These are phyloP conservation scores for Caenorhabditis tropicalis DNA, from an alignment of 1,140 invertebrate genomes.

Conservation along the genomic window DNA sequence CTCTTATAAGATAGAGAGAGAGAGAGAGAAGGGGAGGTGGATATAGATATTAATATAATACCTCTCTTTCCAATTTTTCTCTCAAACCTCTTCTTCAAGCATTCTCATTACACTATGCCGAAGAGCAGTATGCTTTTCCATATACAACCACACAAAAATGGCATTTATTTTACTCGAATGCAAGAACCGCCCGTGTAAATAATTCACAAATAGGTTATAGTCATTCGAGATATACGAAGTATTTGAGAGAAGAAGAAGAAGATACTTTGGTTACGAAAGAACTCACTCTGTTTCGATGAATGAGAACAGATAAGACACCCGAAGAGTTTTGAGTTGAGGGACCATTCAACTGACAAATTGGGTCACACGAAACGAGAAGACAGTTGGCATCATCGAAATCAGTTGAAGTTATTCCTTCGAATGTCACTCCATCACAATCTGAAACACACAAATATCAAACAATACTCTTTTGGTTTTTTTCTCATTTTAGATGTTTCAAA, in stretches of 20 bases:
- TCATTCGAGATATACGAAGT: conserved; percentile 17
- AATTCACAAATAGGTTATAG: background rate
- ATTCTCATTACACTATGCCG: background rate
- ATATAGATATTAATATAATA: background rate
- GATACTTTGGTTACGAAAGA: background rate
- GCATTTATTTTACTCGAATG: background rate
- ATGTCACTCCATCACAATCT: conserved; percentile 31
- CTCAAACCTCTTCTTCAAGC: background rate
- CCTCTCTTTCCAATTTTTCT: background rate
- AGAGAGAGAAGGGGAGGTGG: background rate
- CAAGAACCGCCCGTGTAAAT: background rate
- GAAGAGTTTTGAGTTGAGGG: conserved; percentile 20
- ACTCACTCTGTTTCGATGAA: conserved; percentile 19
- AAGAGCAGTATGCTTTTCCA: background rate
- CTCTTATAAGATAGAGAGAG: too few species aligned
- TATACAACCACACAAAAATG: conserved; percentile 2
- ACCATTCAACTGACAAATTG: conserved; percentile 23
- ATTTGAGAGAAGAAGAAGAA: background rate
- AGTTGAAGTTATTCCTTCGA: conserved; percentile 11
- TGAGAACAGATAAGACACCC: conserved; percentile 3
- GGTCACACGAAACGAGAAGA: conserved; percentile 17
- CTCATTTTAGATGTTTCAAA: too few species aligned
- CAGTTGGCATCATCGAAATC: conserved; percentile 26
- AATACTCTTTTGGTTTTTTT: background rate
- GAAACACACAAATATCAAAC: background rate